Evolutionary conservation across 2,888 invertebrate genomes (phyloP).

Genomic region (Napeogenes inachia): DNA sequence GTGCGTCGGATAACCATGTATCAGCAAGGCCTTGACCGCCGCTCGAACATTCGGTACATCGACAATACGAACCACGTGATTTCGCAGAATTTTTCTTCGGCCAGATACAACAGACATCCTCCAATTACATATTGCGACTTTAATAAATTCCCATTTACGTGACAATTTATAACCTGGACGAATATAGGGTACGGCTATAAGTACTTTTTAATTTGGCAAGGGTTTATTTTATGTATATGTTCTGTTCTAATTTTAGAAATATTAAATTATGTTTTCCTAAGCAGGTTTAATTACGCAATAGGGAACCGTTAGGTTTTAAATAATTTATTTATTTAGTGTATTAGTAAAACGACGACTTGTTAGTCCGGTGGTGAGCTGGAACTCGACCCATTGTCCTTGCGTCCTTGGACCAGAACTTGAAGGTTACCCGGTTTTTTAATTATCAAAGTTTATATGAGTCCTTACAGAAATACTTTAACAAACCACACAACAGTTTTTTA

Average conservation of each 20-base stretch:
- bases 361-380: constrained; percentile 40
- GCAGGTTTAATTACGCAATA: too few species aligned
- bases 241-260: too few species aligned
- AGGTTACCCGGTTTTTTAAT: constrained; percentile 52
- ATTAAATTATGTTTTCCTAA: too few species aligned
- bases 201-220: too few species aligned
- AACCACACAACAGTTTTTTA: too few species aligned
- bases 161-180: not conserved
- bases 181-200: too few species aligned
- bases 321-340: not conserved
- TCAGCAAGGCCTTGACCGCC: constrained; percentile 66
- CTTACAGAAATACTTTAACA: not conserved
- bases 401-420: constrained; percentile 55
- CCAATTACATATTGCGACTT: constrained; percentile 48
- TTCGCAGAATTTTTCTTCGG: constrained; percentile 47
- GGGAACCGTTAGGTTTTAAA: too few species aligned
- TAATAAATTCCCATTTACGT: not conserved
- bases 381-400: constrained; percentile 54
- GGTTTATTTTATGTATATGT: too few species aligned
- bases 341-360: constrained; percentile 39
- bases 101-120: constrained; percentile 40
- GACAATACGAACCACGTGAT: constrained; percentile 50
- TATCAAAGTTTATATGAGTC: constrained; percentile 17
- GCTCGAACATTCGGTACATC: constrained; percentile 41
- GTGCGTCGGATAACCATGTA: constrained; percentile 46